These are phyloP conservation scores for Arnoldichthys spilopterus DNA, from an alignment of 2,797 vertebrate genomes.

Conservation along the genomic window DNA sequence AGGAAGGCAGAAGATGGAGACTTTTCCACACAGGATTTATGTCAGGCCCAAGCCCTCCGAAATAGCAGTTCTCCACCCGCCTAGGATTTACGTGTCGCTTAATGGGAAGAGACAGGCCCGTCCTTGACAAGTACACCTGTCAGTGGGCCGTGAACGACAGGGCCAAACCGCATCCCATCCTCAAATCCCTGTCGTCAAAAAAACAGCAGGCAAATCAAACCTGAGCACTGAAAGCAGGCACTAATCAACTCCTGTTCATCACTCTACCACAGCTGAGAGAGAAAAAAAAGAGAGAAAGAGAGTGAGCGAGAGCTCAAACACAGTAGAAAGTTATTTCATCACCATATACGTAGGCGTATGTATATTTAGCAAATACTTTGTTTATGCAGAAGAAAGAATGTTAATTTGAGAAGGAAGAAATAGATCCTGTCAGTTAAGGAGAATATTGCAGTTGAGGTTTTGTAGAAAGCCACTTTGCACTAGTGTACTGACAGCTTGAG, in stretches of 20 bases:
- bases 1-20: slow-evolving; percentile 63
- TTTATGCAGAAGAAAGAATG: background rate
- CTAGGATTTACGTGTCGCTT: slow-evolving; percentile 74
- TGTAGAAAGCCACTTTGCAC: background rate
- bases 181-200: slow-evolving; percentile 60
- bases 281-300: slow-evolving; percentile 22
- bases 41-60: slow-evolving; percentile 70
- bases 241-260: slow-evolving; percentile 74
- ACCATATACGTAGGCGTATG: slow-evolving; percentile 18
- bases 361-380: slow-evolving; percentile 30
- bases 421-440: background rate
- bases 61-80: slow-evolving; percentile 70
- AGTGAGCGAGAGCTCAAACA: slow-evolving; percentile 14
- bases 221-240: slow-evolving; percentile 67
- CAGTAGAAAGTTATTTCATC: slow-evolving; percentile 39
- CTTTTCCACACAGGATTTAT: slow-evolving; percentile 72
- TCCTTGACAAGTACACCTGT: slow-evolving; percentile 77
- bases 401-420: slow-evolving; percentile 12
- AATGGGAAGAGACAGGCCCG: slow-evolving; percentile 74
- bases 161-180: slow-evolving; percentile 58
- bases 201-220: slow-evolving; percentile 68
- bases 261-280: slow-evolving; percentile 44
- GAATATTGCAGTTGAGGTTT: background rate
- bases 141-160: slow-evolving; percentile 71
- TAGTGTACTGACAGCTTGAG: background rate